Evolutionary conservation across 2,797 vertebrate species (phyloP), one percentile per base, ranked within the genome.

Genomic region (Rhinatrema bivittatum): DNA sequence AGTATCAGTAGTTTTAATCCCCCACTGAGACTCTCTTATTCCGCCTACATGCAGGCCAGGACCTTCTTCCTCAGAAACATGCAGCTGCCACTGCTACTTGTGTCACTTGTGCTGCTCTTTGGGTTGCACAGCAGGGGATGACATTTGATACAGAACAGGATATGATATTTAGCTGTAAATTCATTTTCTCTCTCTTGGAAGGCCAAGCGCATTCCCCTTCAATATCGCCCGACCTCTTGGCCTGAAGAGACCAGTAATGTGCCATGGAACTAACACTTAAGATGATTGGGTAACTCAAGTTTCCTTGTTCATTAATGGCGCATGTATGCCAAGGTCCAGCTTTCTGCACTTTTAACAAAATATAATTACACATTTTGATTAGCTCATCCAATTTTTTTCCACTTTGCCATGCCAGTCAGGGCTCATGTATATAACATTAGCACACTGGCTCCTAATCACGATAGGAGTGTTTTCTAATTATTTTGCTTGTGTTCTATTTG

Each of bases 361-460:
- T 69, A 70, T 74, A 74, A 74, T 74, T 74, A 68, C 71, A 74
- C 74, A 71, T 74, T 74, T 74, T 74, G 71, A 74, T 74, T 74
- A 74, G 63, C 63, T 65, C 65, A 74, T 70, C 59, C 69, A 72
- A n/a, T n/a, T n/a, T 74, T 74, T 74, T 71, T 63, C 57, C 56
- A 74, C 51, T 65, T 72, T 65, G 70, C 69, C 63, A 50, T 74
- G 68, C 72, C 71, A 74, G 74, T 71, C 74, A 72, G 63, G 65
- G 71, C 74, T 72, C 71, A 72, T 68, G 68, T 70, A 64, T 68
- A 35, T 70, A 71, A 68, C 66, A 59, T 62, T 60, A 64, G 70
- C 70, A 74, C 74, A 74, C 30, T 68, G 66, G 68, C 65, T 57
- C 50, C 60, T 50, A 74, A 68, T 70, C 63, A 68, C 35, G 59